Base-by-base conservation (phyloP, 2,113 vertebrate genomes). In the Erinaceus europaeus region DNA sequence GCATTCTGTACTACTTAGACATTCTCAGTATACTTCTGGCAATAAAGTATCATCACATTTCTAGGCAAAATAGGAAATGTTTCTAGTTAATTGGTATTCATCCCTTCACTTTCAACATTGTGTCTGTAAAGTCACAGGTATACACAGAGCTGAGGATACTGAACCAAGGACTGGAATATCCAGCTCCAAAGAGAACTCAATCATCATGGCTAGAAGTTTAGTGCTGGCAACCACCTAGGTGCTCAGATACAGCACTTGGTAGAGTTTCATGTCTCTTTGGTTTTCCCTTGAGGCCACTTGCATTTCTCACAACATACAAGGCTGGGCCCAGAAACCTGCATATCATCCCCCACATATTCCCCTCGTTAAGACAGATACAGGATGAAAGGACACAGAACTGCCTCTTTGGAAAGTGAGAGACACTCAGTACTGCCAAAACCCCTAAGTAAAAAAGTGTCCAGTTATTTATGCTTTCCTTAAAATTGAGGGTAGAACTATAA, bases 181-280 rank as follows among this genome's bases (percentile, higher is more conserved):
- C 0, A 34, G 5, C 59, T 72, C 46, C 62, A 75, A 84, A 87
- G 32, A 32, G 15, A 14, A 14, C 20, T 85, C 9, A 40, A 5
- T 14, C 9, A 80, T 2, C 14, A 25, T 8, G 23, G 34, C 27
- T 38, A 18, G 2, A 42, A 40, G 20, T 3, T 29, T 34, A 3
- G 20, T 67, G 50, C 14, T 48, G 32, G 6, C 48, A n/a, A 27
- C 14, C 10, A 32, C 6, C 40, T 86, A 46, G 4, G 0, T 48
- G 18, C 15, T 59, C 27, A 50, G 2, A 5, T 42, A 75, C 36
- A 61, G 38, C 18, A 32, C 7, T n/a, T 18, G 10, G 15, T 29
- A 40, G 13, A 53, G 21, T 65, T n/a, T n/a, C 4, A 1, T n/a
- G 11, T 1, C 36, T 23, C 15, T 3, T 1, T 4, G 29, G 14